Conservation (phyloP, 2,113 vertebrate genomes). For the Lamprotornis superbus region DNA sequence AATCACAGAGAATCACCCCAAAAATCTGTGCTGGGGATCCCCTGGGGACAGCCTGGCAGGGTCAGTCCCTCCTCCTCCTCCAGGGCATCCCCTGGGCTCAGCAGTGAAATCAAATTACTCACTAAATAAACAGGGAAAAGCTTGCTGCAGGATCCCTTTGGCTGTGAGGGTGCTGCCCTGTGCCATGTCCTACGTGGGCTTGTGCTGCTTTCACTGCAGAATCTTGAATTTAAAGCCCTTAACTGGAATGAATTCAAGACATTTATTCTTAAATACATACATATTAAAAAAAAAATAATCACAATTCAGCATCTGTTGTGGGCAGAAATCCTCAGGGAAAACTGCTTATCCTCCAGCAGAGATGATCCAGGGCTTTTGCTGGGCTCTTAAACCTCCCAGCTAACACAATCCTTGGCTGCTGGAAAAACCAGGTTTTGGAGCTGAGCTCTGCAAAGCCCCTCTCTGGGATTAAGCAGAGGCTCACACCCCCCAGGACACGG, state of each 20-base stretch:
- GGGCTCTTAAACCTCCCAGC: background rate
- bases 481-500: background rate
- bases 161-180: background rate
- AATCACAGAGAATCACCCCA: background rate
- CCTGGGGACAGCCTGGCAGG: fast-evolving
- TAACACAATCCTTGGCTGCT: background rate
- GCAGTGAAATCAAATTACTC: background rate
- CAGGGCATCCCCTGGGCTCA: background rate
- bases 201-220: background rate
- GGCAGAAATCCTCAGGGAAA: background rate
- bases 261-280: background rate
- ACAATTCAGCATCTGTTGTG: background rate
- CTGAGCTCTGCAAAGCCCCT: background rate
- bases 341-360: background rate
- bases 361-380: background rate
- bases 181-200: fast-evolving
- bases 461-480: background rate
- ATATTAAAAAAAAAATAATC: background rate
- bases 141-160: background rate
- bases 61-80: background rate
- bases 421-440: background rate
- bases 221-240: background rate
- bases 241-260: background rate
- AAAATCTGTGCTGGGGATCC: background rate
- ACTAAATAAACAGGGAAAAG: background rate